These are phyloP conservation scores for Bombus terrestris DNA, from an alignment of 1,140 invertebrate genomes.

Conservation along the genomic window DNA sequence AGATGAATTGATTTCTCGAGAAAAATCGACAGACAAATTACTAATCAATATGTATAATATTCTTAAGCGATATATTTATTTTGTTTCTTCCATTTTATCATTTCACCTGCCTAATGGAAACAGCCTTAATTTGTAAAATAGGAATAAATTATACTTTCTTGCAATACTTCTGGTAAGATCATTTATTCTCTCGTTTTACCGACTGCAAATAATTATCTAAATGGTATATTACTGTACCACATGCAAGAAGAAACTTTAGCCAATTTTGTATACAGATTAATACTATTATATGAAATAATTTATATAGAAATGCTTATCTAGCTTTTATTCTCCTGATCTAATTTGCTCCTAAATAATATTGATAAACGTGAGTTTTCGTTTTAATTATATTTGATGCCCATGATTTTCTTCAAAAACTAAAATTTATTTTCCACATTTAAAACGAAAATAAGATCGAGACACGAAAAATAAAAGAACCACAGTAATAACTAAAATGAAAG, in stretches of 20 bases:
- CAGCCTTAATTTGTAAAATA: neutral
- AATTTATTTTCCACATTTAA: no score
- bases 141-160: constrained; percentile 22
- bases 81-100: neutral
- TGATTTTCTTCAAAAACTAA: no score
- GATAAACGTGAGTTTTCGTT: no score
- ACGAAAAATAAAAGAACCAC: neutral
- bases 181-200: neutral
- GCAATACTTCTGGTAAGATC: neutral
- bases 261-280: constrained; percentile 15
- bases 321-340: no score
- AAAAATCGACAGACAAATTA: neutral
- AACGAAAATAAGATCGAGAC: no score
- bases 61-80: constrained; percentile 22
- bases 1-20: neutral
- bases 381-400: no score
- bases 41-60: neutral
- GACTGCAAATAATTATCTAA: neutral
- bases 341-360: no score
- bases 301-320: no score
- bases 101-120: no score
- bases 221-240: neutral
- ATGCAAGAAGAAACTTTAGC: neutral
- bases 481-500: neutral
- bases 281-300: neutral